These are phyloP conservation scores for Heliocidaris erythrogramma DNA, from an alignment of 35 echinoderm and acorn worm genomes.

Conservation along the genomic window DNA sequence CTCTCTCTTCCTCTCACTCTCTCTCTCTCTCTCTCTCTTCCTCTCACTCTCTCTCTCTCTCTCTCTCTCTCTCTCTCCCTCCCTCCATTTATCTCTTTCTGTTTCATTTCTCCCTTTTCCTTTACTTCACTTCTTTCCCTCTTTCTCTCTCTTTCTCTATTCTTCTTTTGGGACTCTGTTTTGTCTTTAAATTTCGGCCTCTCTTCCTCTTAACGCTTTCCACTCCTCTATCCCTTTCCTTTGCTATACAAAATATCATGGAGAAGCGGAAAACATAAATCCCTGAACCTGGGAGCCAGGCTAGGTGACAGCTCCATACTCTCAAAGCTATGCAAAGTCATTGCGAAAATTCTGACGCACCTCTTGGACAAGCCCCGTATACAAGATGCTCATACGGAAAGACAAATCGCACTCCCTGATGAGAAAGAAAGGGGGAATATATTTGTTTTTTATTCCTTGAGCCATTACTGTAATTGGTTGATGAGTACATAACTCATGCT, in stretches of 20 bases:
- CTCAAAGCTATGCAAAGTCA: not conserved
- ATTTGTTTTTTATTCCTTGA: not conserved
- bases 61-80: too few relatives aligned
- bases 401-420: not conserved
- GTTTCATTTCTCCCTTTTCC: too few relatives aligned
- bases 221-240: too few relatives aligned
- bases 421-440: not conserved
- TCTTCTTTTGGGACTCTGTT: too few relatives aligned
- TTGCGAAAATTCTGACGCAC: not conserved
- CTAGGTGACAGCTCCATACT: not conserved
- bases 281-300: not conserved
- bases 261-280: not conserved
- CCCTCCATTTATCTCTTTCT: too few relatives aligned
- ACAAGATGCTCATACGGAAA: not conserved
- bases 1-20: too few relatives aligned
- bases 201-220: too few relatives aligned
- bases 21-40: too few relatives aligned
- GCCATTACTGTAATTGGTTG: slow-evolving; percentile 2
- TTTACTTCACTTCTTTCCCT: too few relatives aligned
- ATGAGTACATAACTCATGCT: not conserved
- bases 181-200: too few relatives aligned
- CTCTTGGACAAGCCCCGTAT: not conserved
- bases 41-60: too few relatives aligned
- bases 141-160: too few relatives aligned
- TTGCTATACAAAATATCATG: not conserved